Evolutionary conservation across 2,113 vertebrate genomes (phyloP), one percentile per base, ranked within the genome.

Genomic region (Ophiodon elongatus): DNA sequence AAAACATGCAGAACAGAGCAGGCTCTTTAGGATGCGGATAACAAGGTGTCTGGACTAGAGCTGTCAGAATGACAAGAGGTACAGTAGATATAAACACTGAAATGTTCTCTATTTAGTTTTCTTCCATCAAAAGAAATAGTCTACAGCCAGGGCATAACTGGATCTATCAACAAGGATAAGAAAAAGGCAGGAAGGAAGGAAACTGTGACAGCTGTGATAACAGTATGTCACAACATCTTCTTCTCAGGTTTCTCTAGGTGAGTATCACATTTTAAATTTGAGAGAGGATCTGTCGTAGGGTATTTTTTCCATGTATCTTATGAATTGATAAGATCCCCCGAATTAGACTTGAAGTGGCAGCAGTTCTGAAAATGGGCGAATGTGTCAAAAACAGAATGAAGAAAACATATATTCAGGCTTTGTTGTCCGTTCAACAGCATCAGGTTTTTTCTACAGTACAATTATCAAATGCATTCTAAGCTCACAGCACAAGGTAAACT

Each of bases 251-350:
- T 37, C 27, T 50, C 89, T 90, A 91, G 69, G 60, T 80, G 85
- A 82, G 65, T n/a, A 64, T 72, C 37, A 82, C 91, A 94, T 93
- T 91, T 92, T 60, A 94, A 82, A 68, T 72, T 41, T 73, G 93
- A 89, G 91, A 79, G 91, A 95, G 94, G 81, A 85, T 79, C 43
- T 25, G 90, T 90, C 25, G 83, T 89, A 94, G 88, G 89, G 91
- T 86, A 94, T 89, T 45, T 93, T 91, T 89, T 90, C 88, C 92
- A 93, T 89, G 72, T 74, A 74, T 71, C 65, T 85, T 84, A 60
- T 90, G 89, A 92, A 82, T 92, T 91, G 81, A 80, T 91, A 91
- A 93, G 19, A 95, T 84, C 91, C 91, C 88, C 86, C 81, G 90
- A 83, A 93, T 79, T 57, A 87, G 89, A 85, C 69, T 41, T 78